Evolutionary conservation across 1,140 invertebrate species (phyloP).

Genomic region (Trichonephila inaurata): DNA sequence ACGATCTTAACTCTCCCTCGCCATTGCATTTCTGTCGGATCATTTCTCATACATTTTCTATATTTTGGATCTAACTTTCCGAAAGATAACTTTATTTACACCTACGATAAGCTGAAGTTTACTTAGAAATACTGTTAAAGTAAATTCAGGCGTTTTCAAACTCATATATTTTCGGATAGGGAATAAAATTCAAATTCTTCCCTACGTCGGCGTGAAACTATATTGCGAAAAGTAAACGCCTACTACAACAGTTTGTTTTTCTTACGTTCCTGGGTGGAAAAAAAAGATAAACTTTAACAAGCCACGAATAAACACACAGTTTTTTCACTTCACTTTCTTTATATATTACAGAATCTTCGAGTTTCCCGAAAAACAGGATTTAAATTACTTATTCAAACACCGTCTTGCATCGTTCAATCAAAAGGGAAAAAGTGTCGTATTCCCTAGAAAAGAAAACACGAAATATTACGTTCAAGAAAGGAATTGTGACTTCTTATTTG

Average conservation of each 20-base stretch:
- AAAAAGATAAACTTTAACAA: not conserved
- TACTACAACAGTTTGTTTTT: not conserved
- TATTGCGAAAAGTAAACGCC: not conserved
- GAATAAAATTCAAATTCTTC: constrained; percentile 1
- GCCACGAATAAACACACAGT: not conserved
- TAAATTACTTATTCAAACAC: constrained; percentile 22
- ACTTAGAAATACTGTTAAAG: too few species aligned
- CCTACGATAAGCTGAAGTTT: too few species aligned
- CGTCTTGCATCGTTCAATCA: not conserved
- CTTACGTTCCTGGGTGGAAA: not conserved
- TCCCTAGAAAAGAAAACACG: not conserved
- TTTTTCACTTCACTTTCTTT: not conserved
- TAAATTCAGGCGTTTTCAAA: not conserved
- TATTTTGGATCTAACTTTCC: too few species aligned
- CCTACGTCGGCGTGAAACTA: not conserved
- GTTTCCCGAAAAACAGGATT: not conserved
- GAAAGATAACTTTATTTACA: too few species aligned
- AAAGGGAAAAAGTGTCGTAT: not conserved
- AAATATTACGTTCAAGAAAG: not conserved
- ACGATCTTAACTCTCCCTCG: too few species aligned
- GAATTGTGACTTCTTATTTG: not conserved
- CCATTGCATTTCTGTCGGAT: too few species aligned
- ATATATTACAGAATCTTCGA: not conserved
- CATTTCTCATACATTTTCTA: too few species aligned
- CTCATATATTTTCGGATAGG: not conserved